Evolutionary conservation across 2,113 vertebrate species (phyloP).

Genomic region (Arenaria interpres): DNA sequence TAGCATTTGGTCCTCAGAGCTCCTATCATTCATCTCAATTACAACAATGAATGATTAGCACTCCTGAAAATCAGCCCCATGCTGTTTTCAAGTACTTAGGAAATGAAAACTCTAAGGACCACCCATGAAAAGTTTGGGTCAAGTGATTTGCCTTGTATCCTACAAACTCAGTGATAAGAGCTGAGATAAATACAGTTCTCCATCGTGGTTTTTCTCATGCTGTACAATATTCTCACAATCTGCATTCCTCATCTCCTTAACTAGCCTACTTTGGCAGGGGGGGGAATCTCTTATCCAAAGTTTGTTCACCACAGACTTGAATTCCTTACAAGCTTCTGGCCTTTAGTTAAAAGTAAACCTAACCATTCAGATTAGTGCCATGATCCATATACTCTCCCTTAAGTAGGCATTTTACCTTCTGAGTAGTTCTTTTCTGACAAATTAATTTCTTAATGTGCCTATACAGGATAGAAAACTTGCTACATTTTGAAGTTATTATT

Average conservation of each 20-base stretch:
- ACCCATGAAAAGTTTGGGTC: background rate
- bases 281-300: background rate
- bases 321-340: background rate
- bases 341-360: background rate
- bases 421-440: background rate
- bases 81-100: background rate
- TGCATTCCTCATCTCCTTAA: background rate
- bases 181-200: background rate
- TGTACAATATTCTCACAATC: background rate
- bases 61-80: conserved; percentile 1
- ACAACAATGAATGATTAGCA: background rate
- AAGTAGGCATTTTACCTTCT: background rate
- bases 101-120: background rate
- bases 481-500: background rate
- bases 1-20: background rate
- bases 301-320: background rate
- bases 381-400: background rate
- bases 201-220: background rate
- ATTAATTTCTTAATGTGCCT: background rate
- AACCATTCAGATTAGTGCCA: background rate
- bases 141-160: background rate
- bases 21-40: background rate
- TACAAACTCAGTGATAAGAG: background rate
- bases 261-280: accelerated
- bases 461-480: background rate